These are phyloP conservation scores for Antheraea yamamai DNA, from an alignment of 2,888 invertebrate species.

Conservation along the genomic window DNA sequence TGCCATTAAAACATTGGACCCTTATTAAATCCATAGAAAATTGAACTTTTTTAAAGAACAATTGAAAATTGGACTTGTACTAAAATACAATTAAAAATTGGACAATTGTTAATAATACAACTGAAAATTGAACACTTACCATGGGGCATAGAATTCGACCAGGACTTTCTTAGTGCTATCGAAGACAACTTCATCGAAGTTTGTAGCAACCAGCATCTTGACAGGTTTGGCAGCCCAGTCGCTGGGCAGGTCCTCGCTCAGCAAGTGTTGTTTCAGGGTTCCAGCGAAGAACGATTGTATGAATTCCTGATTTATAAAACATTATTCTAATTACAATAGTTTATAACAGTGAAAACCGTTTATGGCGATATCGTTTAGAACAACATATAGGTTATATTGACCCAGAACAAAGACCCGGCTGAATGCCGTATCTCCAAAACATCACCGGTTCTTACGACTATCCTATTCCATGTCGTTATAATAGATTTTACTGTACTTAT, in stretches of 20 bases:
- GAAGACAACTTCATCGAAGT: slow-evolving; percentile 96
- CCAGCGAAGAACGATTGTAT: slow-evolving; percentile 95
- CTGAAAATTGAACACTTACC: slow-evolving; percentile 79
- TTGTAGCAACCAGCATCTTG: slow-evolving; percentile 94
- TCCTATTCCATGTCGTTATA: too few species aligned
- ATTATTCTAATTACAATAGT: too few species aligned
- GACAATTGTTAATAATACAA: not conserved
- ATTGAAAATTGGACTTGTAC: not conserved
- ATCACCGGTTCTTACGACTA: too few species aligned
- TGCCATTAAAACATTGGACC: too few species aligned
- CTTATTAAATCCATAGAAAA: too few species aligned
- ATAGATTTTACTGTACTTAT: too few species aligned
- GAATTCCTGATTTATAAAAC: slow-evolving; percentile 82
- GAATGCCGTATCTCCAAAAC: not conserved
- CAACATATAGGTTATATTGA: too few species aligned
- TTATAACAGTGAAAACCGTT: too few species aligned
- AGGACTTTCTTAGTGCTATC: slow-evolving; percentile 95
- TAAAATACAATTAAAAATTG: not conserved
- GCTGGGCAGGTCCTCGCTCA: slow-evolving; percentile 95
- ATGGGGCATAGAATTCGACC: slow-evolving; percentile 99
- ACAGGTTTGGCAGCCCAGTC: slow-evolving; percentile 99
- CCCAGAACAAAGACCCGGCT: too few species aligned
- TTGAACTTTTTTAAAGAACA: too few species aligned
- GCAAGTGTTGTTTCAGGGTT: slow-evolving; percentile 96
- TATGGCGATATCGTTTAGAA: too few species aligned